Base-by-base conservation (phyloP, 2,888 invertebrate genomes). In the Conops quadrifasciatus region DNA sequence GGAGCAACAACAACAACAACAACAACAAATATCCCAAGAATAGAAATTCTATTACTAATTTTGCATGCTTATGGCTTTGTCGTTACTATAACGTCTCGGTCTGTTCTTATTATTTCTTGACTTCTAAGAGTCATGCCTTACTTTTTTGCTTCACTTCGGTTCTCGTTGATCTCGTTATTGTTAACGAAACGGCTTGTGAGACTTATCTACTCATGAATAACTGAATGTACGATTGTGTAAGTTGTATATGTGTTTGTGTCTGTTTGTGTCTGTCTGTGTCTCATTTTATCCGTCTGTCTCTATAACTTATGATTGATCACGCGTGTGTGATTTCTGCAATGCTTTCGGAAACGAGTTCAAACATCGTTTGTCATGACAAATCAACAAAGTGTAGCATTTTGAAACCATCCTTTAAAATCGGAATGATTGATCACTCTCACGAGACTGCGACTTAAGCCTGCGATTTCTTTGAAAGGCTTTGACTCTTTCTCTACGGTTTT, bases 401-500 rank as follows among this genome's bases (percentile, higher is more conserved):
- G 36, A 36, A 78, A 77, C 51, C 68, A 68, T 68, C 62, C 68
- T 68, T 62, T 36, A 30, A 68, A 51, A 45, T 58, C n/a, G 19
- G 66, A 65, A 79, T 80, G 80, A 80, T 80, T 80, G 81, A 80
- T 80, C 80, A 81, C 80, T 80, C 81, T 80, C 80, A 77, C 75
- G 76, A 75, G 79, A 58, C 36, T 9, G 36, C 5, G 36, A 36
- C 36, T 36, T 36, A 36, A 36, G 9, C 36, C 36, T 36, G 9
- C 5, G 9, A 36, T 36, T 9, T 36, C 36, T 36, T 36, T 36
- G 5, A 4, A 36, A 36, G 36, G 36, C 4, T 36, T 36, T 36
- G 4, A 36, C 36, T 36, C 9, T 36, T n/a, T 36, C 9, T 36
- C 4, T 36, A 36, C 36, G 36, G 36, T 7, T 36, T 36, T 36